Percentiles rank a stretch among this genome's conserved stretches.
These are phyloP conservation scores for Oncorhynchus keta DNA, from an alignment of 2,113 vertebrate genomes.

Conservation along the genomic window DNA sequence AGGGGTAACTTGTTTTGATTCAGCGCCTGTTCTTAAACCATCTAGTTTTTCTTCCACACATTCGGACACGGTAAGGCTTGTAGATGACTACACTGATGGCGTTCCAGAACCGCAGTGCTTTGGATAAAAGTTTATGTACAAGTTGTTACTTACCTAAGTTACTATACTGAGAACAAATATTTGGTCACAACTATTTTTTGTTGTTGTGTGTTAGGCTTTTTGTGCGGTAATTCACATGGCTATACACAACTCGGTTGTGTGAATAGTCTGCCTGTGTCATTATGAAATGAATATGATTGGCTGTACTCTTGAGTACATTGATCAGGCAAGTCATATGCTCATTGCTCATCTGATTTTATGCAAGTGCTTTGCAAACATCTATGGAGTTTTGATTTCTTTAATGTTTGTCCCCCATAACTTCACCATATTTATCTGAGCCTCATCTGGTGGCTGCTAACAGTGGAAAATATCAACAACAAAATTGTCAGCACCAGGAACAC, in stretches of 20 bases:
- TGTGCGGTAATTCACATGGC: too few species aligned
- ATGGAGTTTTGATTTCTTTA: neutral
- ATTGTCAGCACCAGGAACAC: slow-evolving; percentile 16
- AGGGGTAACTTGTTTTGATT: neutral
- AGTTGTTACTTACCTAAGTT: neutral
- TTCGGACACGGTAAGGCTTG: neutral
- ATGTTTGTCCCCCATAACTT: neutral
- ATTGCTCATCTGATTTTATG: neutral
- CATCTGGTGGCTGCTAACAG: neutral
- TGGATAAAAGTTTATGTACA: neutral
- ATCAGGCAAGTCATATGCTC: neutral
- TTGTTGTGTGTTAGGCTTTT: neutral
- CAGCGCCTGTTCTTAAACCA: neutral
- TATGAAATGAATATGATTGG: neutral
- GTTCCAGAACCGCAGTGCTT: neutral
- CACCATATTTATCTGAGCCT: neutral
- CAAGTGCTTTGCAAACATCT: neutral
- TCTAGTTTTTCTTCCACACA: neutral
- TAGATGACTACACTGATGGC: neutral
- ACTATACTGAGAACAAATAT: too few species aligned
- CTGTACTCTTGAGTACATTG: neutral
- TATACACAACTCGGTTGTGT: too few species aligned
- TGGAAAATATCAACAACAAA: slow-evolving; percentile 19
- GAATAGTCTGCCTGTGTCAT: too few species aligned
- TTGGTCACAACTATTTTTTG: neutral